Evolutionary conservation across 2,113 vertebrate species (phyloP).

Genomic region (Pongo pygmaeus): DNA sequence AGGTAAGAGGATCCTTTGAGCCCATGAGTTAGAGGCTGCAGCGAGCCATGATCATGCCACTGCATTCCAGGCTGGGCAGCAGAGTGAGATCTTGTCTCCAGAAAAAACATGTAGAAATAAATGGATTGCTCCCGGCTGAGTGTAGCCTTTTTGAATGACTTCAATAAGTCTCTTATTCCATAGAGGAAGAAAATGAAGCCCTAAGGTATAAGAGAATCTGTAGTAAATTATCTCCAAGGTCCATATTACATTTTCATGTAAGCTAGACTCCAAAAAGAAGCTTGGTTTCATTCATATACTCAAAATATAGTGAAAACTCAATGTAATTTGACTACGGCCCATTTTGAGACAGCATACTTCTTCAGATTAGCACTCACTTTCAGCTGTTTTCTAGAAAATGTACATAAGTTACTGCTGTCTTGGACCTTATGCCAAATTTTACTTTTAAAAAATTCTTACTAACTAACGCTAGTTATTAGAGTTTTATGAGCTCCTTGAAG

Average conservation of each 20-base stretch:
- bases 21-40: too few species aligned
- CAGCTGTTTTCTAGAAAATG: constrained; percentile 6
- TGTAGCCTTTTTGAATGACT: neutral
- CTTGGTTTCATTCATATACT: neutral
- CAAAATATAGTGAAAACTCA: neutral
- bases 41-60: too few species aligned
- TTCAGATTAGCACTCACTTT: neutral
- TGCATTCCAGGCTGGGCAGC: too few species aligned
- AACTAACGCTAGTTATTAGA: neutral
- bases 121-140: neutral
- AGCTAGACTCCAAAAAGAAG: neutral
- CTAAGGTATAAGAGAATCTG: neutral
- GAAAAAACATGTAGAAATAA: neutral
- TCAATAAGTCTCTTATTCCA: neutral
- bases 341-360: neutral
- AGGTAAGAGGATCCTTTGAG: too few species aligned
- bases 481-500: constrained; percentile 19
- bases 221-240: neutral
- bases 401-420: neutral
- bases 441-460: neutral
- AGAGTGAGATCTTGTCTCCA: too few species aligned
- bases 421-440: constrained; percentile 25
- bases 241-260: neutral
- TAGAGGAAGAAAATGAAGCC: neutral
- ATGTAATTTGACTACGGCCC: neutral